These are phyloP conservation scores for human (Homo sapiens) DNA, from an alignment of 2,113 vertebrate genomes.

Conservation along the genomic window GRCh38 chr9:119956501-119957000, in stretches of 20 bases:
- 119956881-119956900: background rate
- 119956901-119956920: background rate
- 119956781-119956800: background rate
- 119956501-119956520: background rate
- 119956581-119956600: constrained; percentile 44
- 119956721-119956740: constrained; percentile 63
- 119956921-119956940: fast-evolving
- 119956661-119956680: constrained; percentile 57
- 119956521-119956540: constrained; percentile 39
- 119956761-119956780: background rate
- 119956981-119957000: background rate
- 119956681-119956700: constrained; percentile 66
- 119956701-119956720: constrained; percentile 62
- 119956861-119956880: background rate
- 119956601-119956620: constrained; percentile 33
- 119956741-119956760: constrained; percentile 67
- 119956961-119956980: background rate
- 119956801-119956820: constrained; percentile 34
- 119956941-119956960: background rate
- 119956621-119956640: background rate
- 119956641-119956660: constrained; percentile 10
- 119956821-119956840: background rate
- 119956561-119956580: background rate
- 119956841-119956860: background rate
- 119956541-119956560: constrained; percentile 15